Conservation (phyloP, 1,140 invertebrate genomes). For the Trinorchestia longiramus region DNA sequence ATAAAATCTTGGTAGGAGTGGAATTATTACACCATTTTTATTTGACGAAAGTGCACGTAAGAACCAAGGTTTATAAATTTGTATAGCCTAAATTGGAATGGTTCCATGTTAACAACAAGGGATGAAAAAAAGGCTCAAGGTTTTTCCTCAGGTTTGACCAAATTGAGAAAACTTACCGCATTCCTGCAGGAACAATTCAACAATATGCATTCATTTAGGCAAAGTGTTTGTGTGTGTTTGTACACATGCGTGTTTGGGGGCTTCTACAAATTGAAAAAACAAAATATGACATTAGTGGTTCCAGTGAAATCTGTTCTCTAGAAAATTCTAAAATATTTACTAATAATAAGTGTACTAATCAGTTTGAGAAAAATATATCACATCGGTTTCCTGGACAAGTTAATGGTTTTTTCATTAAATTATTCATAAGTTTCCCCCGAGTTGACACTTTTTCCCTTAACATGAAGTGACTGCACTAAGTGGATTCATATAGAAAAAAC, state of each 20-base stretch:
- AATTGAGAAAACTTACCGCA: too few relatives aligned
- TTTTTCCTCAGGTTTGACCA: neutral
- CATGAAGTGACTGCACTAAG: neutral
- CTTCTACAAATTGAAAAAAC: too few relatives aligned
- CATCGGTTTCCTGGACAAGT: neutral
- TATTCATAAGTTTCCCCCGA: neutral
- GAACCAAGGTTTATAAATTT: neutral
- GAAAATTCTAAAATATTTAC: too few relatives aligned
- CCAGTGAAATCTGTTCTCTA: too few relatives aligned
- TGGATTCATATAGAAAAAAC: neutral
- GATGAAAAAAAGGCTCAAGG: neutral
- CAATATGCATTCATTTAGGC: too few relatives aligned
- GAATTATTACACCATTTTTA: neutral
- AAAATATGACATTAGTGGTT: too few relatives aligned
- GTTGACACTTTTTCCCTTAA: neutral
- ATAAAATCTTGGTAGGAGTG: too few relatives aligned
- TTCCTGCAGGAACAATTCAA: too few relatives aligned
- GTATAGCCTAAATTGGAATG: constrained; percentile 1
- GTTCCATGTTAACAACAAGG: neutral
- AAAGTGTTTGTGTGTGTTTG: too few relatives aligned
- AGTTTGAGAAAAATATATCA: too few relatives aligned
- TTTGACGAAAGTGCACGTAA: neutral
- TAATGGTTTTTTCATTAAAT: neutral
- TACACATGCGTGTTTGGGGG: too few relatives aligned
- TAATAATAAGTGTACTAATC: too few relatives aligned